phyloP scores from a whole-genome alignment of 1,140 invertebrate species.

The Cydia fagiglandana region DNA sequence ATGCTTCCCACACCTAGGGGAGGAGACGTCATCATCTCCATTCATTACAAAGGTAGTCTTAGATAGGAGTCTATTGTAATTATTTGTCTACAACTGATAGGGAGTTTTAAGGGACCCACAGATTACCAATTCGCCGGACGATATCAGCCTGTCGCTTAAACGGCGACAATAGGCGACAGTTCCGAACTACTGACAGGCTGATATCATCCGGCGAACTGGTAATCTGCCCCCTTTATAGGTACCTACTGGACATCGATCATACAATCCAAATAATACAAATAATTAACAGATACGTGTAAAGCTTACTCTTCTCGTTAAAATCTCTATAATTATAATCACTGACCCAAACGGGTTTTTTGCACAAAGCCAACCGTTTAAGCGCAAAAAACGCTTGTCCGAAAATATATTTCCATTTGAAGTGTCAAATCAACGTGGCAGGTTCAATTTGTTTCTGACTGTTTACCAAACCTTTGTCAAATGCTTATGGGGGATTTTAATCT shows the following conservation, averaged over 20 bases:
- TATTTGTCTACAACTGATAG: too few relatives aligned
- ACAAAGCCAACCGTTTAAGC: background rate
- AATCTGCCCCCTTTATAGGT: too few relatives aligned
- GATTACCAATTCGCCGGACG: too few relatives aligned
- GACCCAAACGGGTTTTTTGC: slow-evolving; percentile 4
- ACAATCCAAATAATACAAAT: slow-evolving; percentile 9
- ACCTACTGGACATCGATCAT: slow-evolving; percentile 34
- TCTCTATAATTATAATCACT: background rate
- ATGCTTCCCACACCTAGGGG: too few relatives aligned
- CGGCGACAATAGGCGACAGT: too few relatives aligned
- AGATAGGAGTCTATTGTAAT: too few relatives aligned
- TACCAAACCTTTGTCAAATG: slow-evolving; percentile 52
- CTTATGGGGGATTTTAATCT: slow-evolving; percentile 37
- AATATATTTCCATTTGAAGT: slow-evolving; percentile 53
- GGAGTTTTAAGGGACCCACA: too few relatives aligned
- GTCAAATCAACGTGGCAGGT: slow-evolving; percentile 51
- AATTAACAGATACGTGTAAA: background rate
- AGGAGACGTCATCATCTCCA: too few relatives aligned
- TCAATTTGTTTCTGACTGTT: slow-evolving; percentile 54
- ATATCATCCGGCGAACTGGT: too few relatives aligned
- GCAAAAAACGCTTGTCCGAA: slow-evolving; percentile 13
- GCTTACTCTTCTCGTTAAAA: background rate
- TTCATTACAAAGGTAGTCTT: too few relatives aligned
- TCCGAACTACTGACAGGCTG: too few relatives aligned
- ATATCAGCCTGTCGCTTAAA: too few relatives aligned